These are phyloP conservation scores for Villa cingulata DNA, from an alignment of 2,888 invertebrate species.

Conservation along the genomic window DNA sequence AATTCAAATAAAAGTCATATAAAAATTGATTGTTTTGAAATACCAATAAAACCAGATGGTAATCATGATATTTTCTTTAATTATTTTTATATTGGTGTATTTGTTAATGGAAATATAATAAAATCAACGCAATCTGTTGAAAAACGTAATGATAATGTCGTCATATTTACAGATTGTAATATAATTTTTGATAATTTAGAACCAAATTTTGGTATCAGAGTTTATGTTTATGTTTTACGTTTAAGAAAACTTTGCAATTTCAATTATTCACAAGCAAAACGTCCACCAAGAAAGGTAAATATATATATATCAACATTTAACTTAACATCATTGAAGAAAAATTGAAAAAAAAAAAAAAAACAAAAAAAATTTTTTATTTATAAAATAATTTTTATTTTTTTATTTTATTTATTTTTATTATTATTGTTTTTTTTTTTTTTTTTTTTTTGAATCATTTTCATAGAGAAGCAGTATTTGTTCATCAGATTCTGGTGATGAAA, in stretches of 20 bases:
- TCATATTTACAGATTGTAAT: slow-evolving; percentile 28
- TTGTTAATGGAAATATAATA: slow-evolving; percentile 27
- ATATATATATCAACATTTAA: no score
- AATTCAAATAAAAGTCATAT: slow-evolving; percentile 4
- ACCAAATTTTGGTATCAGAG: slow-evolving; percentile 32
- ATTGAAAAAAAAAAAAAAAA: no score
- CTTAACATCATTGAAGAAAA: no score
- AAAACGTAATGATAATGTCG: slow-evolving; percentile 23
- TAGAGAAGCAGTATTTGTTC: slow-evolving; percentile 6
- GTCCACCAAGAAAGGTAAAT: neutral
- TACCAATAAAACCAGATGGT: slow-evolving; percentile 25
- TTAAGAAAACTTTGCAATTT: slow-evolving; percentile 28
- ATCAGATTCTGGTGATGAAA: slow-evolving; percentile 20
- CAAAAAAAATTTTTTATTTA: no score
- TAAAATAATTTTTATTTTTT: no score
- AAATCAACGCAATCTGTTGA: slow-evolving; percentile 32
- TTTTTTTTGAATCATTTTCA: no score
- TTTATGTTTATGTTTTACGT: slow-evolving; percentile 38
- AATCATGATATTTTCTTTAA: slow-evolving; percentile 32
- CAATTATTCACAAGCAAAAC: neutral
- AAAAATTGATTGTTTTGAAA: slow-evolving; percentile 18
- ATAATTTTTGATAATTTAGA: slow-evolving; percentile 29
- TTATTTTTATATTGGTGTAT: slow-evolving; percentile 32
- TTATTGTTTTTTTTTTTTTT: no score
- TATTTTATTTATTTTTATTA: no score